These are phyloP conservation scores for Diploptera punctata DNA, from an alignment of 2,888 invertebrate genomes.

Conservation along the genomic window DNA sequence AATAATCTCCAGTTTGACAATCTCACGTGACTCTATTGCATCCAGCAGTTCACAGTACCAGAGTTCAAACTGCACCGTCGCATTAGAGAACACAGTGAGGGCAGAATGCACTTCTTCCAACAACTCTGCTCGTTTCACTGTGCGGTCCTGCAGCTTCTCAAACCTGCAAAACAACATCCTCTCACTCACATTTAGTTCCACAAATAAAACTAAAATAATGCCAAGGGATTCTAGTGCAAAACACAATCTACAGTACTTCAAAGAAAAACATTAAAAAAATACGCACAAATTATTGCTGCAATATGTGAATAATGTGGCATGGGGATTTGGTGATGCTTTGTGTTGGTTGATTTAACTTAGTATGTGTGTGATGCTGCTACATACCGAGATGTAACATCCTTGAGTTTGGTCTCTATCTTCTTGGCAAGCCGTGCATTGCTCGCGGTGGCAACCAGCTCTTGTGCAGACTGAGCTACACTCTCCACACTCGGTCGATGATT, in stretches of 20 bases:
- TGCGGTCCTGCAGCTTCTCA: slow-evolving; percentile 84
- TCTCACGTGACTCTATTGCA: slow-evolving; percentile 74
- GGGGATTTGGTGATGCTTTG: no score
- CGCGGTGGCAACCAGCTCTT: slow-evolving; percentile 79
- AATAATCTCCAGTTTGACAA: slow-evolving; percentile 68
- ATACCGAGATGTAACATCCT: slow-evolving; percentile 72
- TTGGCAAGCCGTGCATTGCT: slow-evolving; percentile 88
- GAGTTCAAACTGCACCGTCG: slow-evolving; percentile 71
- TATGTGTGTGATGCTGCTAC: no score
- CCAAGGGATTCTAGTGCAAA: no score
- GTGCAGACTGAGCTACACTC: slow-evolving; percentile 78
- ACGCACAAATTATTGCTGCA: no score
- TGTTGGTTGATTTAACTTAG: no score
- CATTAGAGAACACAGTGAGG: slow-evolving; percentile 70
- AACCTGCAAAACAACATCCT: no score
- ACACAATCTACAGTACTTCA: no score
- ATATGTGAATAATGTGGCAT: no score
- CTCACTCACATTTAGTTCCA: no score
- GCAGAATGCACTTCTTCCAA: slow-evolving; percentile 78
- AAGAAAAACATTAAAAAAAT: no score
- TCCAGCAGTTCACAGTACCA: slow-evolving; percentile 76
- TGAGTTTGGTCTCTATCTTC: slow-evolving; percentile 87
- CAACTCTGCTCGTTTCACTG: slow-evolving; percentile 79
- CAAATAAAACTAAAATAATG: no score
- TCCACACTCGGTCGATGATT: slow-evolving; percentile 86